Evolutionary conservation across 2,797 vertebrate species (phyloP).

Genomic region (Trematomus bernacchii): DNA sequence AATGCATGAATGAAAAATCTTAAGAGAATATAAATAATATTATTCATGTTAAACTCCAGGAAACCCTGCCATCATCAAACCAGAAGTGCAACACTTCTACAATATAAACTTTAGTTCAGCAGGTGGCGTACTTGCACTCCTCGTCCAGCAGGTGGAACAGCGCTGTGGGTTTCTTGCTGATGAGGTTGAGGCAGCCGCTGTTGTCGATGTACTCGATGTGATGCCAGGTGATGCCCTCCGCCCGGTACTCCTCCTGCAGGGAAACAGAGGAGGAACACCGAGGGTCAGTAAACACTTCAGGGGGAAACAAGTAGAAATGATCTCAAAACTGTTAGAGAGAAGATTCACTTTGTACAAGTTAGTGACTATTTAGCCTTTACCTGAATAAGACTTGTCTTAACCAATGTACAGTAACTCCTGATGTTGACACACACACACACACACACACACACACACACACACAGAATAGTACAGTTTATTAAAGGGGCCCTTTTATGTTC

Average conservation of each 20-base stretch:
- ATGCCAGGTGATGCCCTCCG: conserved; percentile 97
- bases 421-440: not conserved
- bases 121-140: conserved; percentile 94
- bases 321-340: not conserved
- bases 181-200: conserved; percentile 95
- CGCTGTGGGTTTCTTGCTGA: conserved; percentile 97
- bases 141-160: conserved; percentile 98
- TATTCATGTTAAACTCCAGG: not conserved
- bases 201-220: conserved; percentile 98
- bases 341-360: not conserved
- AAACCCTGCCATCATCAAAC: too few relatives aligned
- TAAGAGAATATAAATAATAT: not conserved
- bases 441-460: not conserved
- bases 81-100: not conserved
- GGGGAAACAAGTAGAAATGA: not conserved
- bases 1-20: not conserved
- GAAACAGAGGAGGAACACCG: not conserved
- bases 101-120: not conserved
- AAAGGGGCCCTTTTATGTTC: too few relatives aligned
- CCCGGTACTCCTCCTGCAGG: conserved; percentile 94
- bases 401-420: not conserved
- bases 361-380: not conserved
- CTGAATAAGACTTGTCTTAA: not conserved
- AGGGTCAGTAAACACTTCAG: not conserved
- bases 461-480: not conserved